Evolutionary conservation across 2,113 vertebrate genomes (phyloP), one percentile per base, ranked within the genome.

Genomic region (Nothobranchius furzeri): DNA sequence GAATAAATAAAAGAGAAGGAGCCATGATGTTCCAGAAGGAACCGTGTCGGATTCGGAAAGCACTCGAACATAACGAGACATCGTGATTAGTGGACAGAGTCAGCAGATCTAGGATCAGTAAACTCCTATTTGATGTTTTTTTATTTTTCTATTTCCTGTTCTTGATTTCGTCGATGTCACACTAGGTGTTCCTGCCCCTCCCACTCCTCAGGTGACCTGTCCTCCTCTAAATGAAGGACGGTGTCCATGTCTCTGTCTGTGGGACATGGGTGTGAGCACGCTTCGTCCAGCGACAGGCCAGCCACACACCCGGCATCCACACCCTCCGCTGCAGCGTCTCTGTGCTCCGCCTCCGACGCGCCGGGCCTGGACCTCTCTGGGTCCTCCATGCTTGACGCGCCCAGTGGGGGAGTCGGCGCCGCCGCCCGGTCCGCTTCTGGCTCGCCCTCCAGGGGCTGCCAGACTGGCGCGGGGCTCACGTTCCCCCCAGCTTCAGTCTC

Each of bases 151-250:
- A 52, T 24, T 25, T 35, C 7, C 50, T 72, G 7, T n/a, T 55
- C 45, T 64, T 9, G 0, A 24, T 35, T 66, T 51, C 12, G 60
- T 42, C 40, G 2, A 43, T 9, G 10, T 89, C 85, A 91, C 79
- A 91, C 89, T n/a, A 91, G 76, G 73, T 91, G 88, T 35, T 89
- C 88, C 66, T 90, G 87, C 60, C 89, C 89, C 61, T 83, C 87
- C 89, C 89, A 91, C 65, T 91, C 84, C 70, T 86, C 86, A 8
- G 82, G 76, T 9, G 90, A 88, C 51, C 64, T 65, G 43, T 74
- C 80, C 66, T 50, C 80, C 60, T 86, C 82, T 40, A 81, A n/a
- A 60, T 81, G 79, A 61, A 81, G 83, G 51, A 72, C 62, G 1
- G 64, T 71, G 62, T 83, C 74, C 35, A 64, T 54, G 73, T 78